Evolutionary conservation across 2,113 vertebrate species (phyloP), one percentile per base, ranked within the genome.

Genomic region (Trachemys scripta): DNA sequence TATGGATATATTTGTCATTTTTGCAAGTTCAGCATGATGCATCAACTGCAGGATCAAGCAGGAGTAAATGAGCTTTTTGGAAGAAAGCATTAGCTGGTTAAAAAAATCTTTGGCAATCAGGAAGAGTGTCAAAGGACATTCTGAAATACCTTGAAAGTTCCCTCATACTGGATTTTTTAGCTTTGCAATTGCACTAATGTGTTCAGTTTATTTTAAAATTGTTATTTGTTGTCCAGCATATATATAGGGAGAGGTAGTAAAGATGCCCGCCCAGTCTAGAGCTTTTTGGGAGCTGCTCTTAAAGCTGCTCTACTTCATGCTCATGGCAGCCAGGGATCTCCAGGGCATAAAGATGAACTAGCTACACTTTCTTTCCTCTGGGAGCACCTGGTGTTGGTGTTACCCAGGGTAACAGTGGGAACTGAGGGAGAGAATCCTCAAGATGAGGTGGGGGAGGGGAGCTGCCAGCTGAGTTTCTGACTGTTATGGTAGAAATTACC

Each of bases 141-240:
- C 91, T 69, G 22, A 75, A 80, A 50, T 80, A 83, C 10, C 87
- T 80, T 81, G 24, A 89, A 16, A 31, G 82, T 57, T 89, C 24
- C 1, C 12, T 92, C 22, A 84, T n/a, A 83, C 16, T 45, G 5
- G n/a, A 82, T 84, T 89, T 96, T 53, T 91, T 78, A 19, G 51
- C 22, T 89, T 90, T 17, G n/a, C 1, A 65, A 90, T 29, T 57
- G 14, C 0, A 0, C 24, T 85, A 24, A 35, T 1, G 0, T 29
- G 20, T 13, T 92, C 12, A 75, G 29, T 65, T 35, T 16, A 35
- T 65, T 75, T 75, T 75, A 75, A 38, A 75, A 42, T 75, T 11
- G n/a, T 72, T 72, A 75, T 75, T 75, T 5, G 3, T 45, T 75
- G 38, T 11, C 38, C 38, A 75, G 38, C 10, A 75, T 42, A 42